Conservation (phyloP, 2,888 invertebrate genomes). For the Leptarthrus brevirostris region DNA sequence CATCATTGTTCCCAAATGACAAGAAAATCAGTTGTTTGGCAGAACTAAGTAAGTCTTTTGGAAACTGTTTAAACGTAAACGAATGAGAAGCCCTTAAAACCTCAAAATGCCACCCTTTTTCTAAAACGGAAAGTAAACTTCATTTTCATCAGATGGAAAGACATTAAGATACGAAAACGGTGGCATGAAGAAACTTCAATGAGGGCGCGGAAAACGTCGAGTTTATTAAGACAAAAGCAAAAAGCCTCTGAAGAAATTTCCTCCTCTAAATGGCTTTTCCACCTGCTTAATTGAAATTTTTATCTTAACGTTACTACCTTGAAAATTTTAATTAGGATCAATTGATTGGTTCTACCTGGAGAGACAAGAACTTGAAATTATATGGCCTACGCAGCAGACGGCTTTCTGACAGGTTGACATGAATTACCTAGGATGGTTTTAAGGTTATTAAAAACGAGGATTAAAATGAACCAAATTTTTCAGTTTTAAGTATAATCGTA, state of each 20-base stretch:
- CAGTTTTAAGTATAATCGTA: background rate
- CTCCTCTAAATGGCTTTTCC: background rate
- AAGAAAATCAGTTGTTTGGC: background rate
- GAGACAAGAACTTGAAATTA: background rate
- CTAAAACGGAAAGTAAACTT: no score
- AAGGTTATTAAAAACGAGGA: background rate
- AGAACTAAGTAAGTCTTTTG: background rate
- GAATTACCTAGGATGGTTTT: background rate
- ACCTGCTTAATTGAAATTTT: constrained; percentile 23
- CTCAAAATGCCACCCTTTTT: no score
- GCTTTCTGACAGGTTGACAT: background rate
- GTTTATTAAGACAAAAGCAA: background rate
- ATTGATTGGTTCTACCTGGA: background rate
- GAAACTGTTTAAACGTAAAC: background rate
- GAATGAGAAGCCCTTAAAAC: no score
- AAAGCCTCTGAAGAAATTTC: background rate
- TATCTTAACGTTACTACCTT: background rate
- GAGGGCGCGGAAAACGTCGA: background rate
- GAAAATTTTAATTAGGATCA: constrained; percentile 18
- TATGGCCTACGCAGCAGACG: background rate
- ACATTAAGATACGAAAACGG: no score
- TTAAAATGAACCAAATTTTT: background rate
- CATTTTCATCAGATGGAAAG: no score
- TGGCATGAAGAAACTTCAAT: background rate
- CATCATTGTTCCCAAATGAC: background rate